Evolutionary conservation across 2,113 vertebrate species (phyloP), one percentile per base, ranked within the genome.

Genomic region (Ailuropoda melanoleuca): DNA sequence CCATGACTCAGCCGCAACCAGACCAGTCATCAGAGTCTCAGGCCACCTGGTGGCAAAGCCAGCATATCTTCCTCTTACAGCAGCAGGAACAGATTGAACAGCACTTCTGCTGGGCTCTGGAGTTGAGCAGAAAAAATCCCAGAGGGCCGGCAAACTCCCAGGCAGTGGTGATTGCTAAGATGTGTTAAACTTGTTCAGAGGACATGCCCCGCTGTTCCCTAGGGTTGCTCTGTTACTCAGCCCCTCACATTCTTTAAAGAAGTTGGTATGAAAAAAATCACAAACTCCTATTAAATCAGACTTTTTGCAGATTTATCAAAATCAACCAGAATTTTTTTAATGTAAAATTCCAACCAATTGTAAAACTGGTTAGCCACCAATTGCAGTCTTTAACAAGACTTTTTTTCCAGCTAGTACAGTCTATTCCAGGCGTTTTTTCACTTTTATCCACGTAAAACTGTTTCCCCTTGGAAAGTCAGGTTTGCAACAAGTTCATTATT

Each of bases 391-490:
- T 14, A 46, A 37, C 3, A 2, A 56, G 31, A 23, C 37, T 8
- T 17, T 56, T 29, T 31, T 77, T 3, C 8, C 9, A 4, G 60
- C 14, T 23, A 0, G 17, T 39, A 2, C 10, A 1, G 18, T 17
- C 78, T 24, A 8, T 19, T 56, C 39, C 34, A 0, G 19, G 46
- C n/a, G 70, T 2, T 7, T 29, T 62, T 62, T 48, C 43, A 37
- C 23, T 31, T 83, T 70, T 8, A 23, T 64, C 53, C 55, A 23
- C 19, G 56, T 81, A 31, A 56, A 55, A 37, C n/a, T 19, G 48
- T 6, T 37, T 68, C 26, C 12, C 55, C 21, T 82, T 50, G 43
- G 70, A 26, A 62, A 88, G 34, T 87, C n/a, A n/a, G 74, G 43
- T 55, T 66, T 55, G 17, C 37, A 24, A 19, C n/a, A 39, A 34